phyloP scores from a whole-genome alignment of 1,140 invertebrate species.

The Sitophilus oryzae region DNA sequence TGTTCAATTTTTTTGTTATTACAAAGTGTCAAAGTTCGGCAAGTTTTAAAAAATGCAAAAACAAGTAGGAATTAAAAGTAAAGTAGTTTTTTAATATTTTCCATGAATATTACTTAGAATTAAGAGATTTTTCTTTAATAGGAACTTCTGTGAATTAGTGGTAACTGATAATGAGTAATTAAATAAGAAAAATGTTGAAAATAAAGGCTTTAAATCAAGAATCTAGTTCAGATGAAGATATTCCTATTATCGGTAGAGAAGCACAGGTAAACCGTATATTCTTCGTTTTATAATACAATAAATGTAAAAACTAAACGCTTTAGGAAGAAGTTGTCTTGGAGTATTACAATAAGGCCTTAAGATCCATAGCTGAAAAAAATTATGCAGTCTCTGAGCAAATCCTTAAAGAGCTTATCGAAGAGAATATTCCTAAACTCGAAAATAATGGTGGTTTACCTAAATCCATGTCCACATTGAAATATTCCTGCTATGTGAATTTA shows the following conservation, averaged over 20 bases:
- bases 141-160: too few species aligned
- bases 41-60: too few species aligned
- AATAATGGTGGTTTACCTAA: constrained; percentile 42
- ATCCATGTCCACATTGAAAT: constrained; percentile 56
- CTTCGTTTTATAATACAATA: too few species aligned
- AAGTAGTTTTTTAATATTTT: too few species aligned
- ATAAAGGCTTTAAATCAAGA: constrained; percentile 41
- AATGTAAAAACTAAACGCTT: constrained; percentile 15
- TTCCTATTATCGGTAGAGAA: constrained; percentile 40
- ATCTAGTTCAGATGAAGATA: constrained; percentile 42
- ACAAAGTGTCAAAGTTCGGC: too few species aligned
- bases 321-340: constrained; percentile 43
- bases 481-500: constrained; percentile 68
- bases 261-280: constrained; percentile 41
- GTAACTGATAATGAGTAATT: too few species aligned
- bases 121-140: too few species aligned
- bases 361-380: constrained; percentile 32
- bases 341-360: constrained; percentile 42
- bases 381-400: constrained; percentile 31
- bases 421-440: constrained; percentile 43
- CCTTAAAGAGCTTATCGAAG: constrained; percentile 35
- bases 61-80: too few species aligned
- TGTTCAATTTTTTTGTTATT: too few species aligned
- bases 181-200: constrained; percentile 41
- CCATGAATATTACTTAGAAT: too few species aligned